Evolutionary conservation across 1,140 invertebrate genomes (phyloP), one percentile per base, ranked within the genome.

Genomic region (Drosophila nannoptera): DNA sequence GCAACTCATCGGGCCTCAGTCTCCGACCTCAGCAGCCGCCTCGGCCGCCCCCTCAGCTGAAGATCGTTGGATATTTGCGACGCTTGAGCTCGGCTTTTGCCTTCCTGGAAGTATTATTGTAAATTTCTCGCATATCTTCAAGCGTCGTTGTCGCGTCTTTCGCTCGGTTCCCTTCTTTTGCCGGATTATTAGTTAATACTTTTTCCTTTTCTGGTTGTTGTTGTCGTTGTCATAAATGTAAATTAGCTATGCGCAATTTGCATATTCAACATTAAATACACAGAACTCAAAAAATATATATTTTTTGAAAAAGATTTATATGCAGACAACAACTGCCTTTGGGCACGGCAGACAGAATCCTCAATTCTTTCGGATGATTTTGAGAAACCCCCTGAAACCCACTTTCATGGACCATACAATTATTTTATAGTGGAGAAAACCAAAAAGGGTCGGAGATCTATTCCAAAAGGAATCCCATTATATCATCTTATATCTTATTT

Each of bases 61-160:
- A 52, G 56, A 56, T 61, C 69, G 64, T 55, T 58, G 43, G 56
- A 68, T 81, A 72, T 81, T 81, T 81, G 60, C 33, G 33, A 12
- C 73, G 84, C 67, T 32, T 71, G 78, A 58, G 68, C 73, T 84
- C 66, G 73, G 69, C 76, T 70, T 71, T 59, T 67, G 76, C 64
- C 81, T 84, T 84, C 81, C 77, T 84, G 81, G 81, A 84, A 84
- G 77, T 81, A 86, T 84, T 87, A 84, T 81, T 72, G 81, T 84
- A 84, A 84, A 84, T 84, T 84, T 81, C 77, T 77, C 81, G 81
- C 81, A 84, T 86, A 84, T 86, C 70, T 81, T 84, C 55, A 66
- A 73, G 69, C 62, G 62, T 77, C 66, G 78, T 84, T 82, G 70
- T 77, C 74, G 69, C 77, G 45, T 43, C 62, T 67, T 9, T 56